Evolutionary conservation across 2,113 vertebrate genomes (phyloP).

Genomic region (Hypanus sabinus): DNA sequence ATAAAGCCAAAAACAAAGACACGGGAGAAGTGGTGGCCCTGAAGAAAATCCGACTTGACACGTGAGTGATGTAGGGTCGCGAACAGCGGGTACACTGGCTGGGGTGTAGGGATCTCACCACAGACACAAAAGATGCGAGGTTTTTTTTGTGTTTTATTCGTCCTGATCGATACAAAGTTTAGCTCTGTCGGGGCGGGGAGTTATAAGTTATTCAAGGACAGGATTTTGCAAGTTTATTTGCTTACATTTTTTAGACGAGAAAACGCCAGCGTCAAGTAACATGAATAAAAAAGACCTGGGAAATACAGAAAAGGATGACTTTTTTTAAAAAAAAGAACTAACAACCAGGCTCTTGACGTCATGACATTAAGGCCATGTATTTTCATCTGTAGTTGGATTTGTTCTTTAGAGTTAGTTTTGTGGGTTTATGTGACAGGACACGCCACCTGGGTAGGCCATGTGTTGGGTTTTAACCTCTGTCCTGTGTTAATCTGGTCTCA

Average conservation of each 20-base stretch:
- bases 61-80: conserved; percentile 63
- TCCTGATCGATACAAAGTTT: neutral
- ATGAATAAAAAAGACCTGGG: neutral
- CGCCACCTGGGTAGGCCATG: neutral
- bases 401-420: neutral
- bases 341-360: neutral
- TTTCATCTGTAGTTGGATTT: neutral
- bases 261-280: neutral
- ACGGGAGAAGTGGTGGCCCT: conserved; percentile 88
- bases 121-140: neutral
- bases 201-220: neutral
- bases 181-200: neutral
- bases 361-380: neutral
- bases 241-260: no score
- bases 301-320: neutral
- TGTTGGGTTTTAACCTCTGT: neutral
- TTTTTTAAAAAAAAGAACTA: neutral
- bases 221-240: neutral
- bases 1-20: conserved; percentile 84
- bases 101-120: neutral
- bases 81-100: no score
- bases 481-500: neutral
- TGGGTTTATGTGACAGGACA: neutral
- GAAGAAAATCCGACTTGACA: conserved; percentile 87
- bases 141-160: neutral